A percentile compares a stretch with the other conserved stretches of the same genome.
Conservation (phyloP, 2,888 invertebrate species). For the Ochlodes sylvanus region DNA sequence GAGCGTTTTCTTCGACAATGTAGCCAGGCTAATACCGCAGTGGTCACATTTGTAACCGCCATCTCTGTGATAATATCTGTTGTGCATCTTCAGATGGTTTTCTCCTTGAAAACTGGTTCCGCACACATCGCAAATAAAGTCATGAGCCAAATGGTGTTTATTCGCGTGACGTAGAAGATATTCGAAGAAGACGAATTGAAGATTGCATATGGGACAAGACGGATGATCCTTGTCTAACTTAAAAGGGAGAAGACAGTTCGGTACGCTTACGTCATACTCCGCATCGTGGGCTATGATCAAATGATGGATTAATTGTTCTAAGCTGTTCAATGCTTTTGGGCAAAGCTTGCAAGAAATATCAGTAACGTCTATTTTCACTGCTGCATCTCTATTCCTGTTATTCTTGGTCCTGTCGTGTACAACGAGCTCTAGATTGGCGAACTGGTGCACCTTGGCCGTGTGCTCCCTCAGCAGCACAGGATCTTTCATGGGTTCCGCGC, state of each 20-base stretch:
- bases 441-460: constrained; percentile 61
- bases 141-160: constrained; percentile 74
- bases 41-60: constrained; percentile 74
- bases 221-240: constrained; percentile 71
- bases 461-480: constrained; percentile 65
- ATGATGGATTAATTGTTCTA: constrained; percentile 76
- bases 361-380: constrained; percentile 76
- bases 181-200: constrained; percentile 77
- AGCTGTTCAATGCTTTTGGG: constrained; percentile 54
- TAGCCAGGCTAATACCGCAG: constrained; percentile 79
- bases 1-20: constrained; percentile 72
- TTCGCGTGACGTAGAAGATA: constrained; percentile 75
- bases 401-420: constrained; percentile 73
- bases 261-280: constrained; percentile 72
- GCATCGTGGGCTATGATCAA: constrained; percentile 78
- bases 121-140: constrained; percentile 78
- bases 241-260: constrained; percentile 75
- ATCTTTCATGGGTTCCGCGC: constrained; percentile 71
- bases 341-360: constrained; percentile 71
- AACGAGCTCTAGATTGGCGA: constrained; percentile 69
- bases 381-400: constrained; percentile 75
- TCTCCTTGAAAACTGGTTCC: constrained; percentile 80
- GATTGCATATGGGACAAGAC: constrained; percentile 72
- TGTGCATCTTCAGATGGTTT: constrained; percentile 78
- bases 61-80: constrained; percentile 74